Evolutionary conservation across 2,797 vertebrate species (phyloP), one percentile per base, ranked within the genome.

Genomic region (Capromys pilorides): DNA sequence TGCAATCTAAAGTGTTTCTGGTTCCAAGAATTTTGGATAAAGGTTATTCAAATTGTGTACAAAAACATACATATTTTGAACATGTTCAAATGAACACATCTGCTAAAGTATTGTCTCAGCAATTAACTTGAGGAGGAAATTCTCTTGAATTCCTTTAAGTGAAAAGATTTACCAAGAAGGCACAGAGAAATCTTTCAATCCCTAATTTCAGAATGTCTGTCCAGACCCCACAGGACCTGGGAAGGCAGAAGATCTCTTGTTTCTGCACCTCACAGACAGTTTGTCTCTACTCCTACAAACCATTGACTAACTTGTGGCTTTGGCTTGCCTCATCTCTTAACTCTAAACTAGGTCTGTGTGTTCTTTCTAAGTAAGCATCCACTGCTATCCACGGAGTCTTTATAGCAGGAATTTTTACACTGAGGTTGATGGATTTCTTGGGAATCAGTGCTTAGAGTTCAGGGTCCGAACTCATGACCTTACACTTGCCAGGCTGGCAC

Each of bases 61-160:
- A 86, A 31, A 80, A 59, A 78, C 64, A 93, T 12, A 80, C 28
- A 21, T 26, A 28, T 69, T 85, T n/a, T 81, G 87, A 84, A 94
- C 83, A 73, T 39, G 49, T 90, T 41, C 62, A 22, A 64, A 0
- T 92, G 45, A 83, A 45, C 21, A 67, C 61, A 69, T 75, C 54
- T 90, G 33, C 77, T 95, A 59, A 83, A 66, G 54, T 71, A 26
- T 88, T 84, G 81, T 91, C 49, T 91, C 51, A 69, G 41, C n/a
- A 66, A 71, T 90, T 95, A 90, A 87, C 75, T 78, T 36, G 83
- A 86, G 69, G 69, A 59, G 78, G 59, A 94, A 82, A 82, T 39
- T 5, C 31, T 77, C 62, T 64, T 73, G 67, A 81, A 59, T 95
- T 80, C 73, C 28, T 83, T 83, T 71, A 82, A 64, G 28, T 41